phyloP scores from a whole-genome alignment of 2,113 vertebrate genomes.

The Cyphomyrus plagiostoma region DNA sequence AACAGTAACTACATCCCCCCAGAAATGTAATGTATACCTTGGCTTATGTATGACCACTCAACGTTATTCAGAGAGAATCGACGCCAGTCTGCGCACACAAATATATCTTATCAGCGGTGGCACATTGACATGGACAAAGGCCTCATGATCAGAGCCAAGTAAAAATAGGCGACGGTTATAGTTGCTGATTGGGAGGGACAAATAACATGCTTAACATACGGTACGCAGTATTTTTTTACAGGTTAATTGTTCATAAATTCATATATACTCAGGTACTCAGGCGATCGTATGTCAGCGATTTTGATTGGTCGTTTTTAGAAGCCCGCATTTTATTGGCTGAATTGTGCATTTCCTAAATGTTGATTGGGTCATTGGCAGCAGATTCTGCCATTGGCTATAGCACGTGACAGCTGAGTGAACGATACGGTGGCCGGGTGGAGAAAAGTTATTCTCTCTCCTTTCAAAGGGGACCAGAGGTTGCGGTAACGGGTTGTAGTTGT shows the following conservation, averaged over 20 bases:
- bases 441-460: not conserved
- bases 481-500: not conserved
- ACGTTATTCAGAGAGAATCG: not conserved
- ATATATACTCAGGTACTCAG: not conserved
- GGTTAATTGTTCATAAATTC: not conserved
- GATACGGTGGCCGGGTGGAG: slow-evolving; percentile 3
- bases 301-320: not conserved
- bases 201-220: not conserved
- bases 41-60: not conserved
- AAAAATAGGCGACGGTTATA: not conserved
- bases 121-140: not conserved
- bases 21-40: not conserved
- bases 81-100: not conserved
- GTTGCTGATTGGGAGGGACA: not conserved
- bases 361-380: not conserved
- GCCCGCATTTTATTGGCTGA: not conserved
- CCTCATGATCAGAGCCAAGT: not conserved
- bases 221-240: not conserved
- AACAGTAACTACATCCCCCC: not conserved
- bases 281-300: not conserved
- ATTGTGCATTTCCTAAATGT: not conserved
- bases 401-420: slow-evolving; percentile 1
- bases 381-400: not conserved
- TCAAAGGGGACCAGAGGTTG: not conserved
- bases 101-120: not conserved